A percentile compares a stretch with the other conserved stretches of the same genome.
Evolutionary conservation across 2,888 invertebrate genomes (phyloP).

Genomic region (Ephialtes manifestator): DNA sequence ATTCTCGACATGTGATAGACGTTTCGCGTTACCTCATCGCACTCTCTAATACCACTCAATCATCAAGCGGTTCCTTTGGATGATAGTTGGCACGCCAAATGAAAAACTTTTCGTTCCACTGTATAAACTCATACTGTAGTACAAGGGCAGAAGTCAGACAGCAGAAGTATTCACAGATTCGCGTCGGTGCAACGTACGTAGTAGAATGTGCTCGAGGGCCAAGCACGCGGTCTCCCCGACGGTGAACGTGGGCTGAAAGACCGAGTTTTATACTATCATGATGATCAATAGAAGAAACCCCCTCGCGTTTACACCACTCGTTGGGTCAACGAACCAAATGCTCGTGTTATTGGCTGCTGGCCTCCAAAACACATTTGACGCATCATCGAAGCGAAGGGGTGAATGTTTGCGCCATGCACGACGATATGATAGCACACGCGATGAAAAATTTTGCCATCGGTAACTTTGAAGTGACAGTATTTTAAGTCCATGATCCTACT

Average conservation of each 20-base stretch:
- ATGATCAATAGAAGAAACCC: slow-evolving; percentile 57
- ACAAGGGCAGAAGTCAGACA: background rate
- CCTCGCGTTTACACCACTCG: slow-evolving; percentile 22
- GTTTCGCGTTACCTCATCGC: slow-evolving; percentile 51
- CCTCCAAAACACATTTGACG: slow-evolving; percentile 15
- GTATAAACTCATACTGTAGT: background rate
- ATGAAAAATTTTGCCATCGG: too few species aligned
- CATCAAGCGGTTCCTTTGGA: background rate
- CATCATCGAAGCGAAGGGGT: slow-evolving; percentile 10
- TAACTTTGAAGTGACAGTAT: too few species aligned
- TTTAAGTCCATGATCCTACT: too few species aligned
- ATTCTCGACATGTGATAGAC: slow-evolving; percentile 64
- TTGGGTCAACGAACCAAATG: slow-evolving; percentile 58
- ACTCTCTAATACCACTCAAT: slow-evolving; percentile 54
- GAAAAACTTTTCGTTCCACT: slow-evolving; percentile 55
- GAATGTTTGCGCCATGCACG: slow-evolving; percentile 3
- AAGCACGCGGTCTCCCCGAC: background rate
- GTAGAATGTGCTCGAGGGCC: slow-evolving; percentile 35
- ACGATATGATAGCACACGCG: background rate
- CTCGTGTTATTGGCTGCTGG: slow-evolving; percentile 5
- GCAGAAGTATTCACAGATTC: background rate
- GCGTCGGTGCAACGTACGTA: slow-evolving; percentile 43
- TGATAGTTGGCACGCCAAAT: slow-evolving; percentile 43
- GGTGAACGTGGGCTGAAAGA: slow-evolving; percentile 2
- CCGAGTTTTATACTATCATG: slow-evolving; percentile 23